phyloP scores from a whole-genome alignment of 2,113 vertebrate species.

The Polyodon spathula region DNA sequence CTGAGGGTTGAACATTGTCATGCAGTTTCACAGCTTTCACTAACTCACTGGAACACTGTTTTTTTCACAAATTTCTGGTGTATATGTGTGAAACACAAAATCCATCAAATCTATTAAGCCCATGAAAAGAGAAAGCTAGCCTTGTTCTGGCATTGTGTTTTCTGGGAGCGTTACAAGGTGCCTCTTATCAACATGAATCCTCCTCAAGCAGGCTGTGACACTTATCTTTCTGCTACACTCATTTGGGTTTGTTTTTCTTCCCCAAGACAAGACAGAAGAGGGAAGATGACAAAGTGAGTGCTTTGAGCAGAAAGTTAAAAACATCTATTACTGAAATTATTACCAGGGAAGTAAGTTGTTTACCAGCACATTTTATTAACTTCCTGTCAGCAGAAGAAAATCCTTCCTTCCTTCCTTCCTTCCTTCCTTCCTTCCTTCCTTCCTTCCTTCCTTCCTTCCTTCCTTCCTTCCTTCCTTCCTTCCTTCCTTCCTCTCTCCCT shows the following conservation, averaged over 20 bases:
- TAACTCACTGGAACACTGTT: too few species aligned
- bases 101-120: too few species aligned
- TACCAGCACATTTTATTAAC: neutral
- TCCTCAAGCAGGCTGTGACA: too few species aligned
- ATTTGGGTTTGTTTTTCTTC: neutral
- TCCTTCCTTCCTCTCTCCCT: slow-evolving; percentile 33
- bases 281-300: neutral
- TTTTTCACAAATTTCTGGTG: too few species aligned
- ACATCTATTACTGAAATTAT: slow-evolving; percentile 3
- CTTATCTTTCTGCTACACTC: neutral
- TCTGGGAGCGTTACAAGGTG: too few species aligned
- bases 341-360: neutral
- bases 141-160: too few species aligned
- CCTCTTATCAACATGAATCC: too few species aligned
- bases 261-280: neutral
- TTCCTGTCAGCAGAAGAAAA: neutral
- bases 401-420: slow-evolving; percentile 20
- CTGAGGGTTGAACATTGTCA: too few species aligned
- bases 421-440: slow-evolving; percentile 22
- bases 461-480: slow-evolving; percentile 36
- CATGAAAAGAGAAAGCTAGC: too few species aligned
- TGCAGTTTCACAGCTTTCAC: too few species aligned
- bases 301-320: neutral
- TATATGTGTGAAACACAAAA: too few species aligned
- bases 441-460: slow-evolving; percentile 16